phyloP scores from a whole-genome alignment of 2,888 invertebrate species.

The Phyto melanocephala region DNA sequence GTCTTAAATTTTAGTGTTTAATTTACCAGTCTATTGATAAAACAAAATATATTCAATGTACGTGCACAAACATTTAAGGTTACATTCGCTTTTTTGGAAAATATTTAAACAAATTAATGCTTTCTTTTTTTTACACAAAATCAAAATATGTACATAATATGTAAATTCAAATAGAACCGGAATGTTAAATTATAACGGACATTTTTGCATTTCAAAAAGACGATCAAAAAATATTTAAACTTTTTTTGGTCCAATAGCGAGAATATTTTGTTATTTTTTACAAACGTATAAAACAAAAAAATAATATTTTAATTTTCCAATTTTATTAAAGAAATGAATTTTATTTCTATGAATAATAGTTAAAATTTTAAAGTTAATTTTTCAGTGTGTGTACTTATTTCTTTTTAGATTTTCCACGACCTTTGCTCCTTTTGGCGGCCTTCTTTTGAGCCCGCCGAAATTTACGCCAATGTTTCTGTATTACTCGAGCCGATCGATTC shows the following conservation, averaged over 20 bases:
- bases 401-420: conserved; percentile 65
- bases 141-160: conserved; percentile 46
- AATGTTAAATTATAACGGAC: conserved; percentile 46
- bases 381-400: conserved; percentile 28
- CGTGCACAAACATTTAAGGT: conserved; percentile 12
- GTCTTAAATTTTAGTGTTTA: conserved; percentile 8
- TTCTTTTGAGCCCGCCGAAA: conserved; percentile 70
- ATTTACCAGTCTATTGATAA: conserved; percentile 6
- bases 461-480: conserved; percentile 73
- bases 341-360: conserved; percentile 17
- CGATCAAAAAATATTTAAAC: conserved; percentile 58
- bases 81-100: background rate
- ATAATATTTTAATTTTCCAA: background rate
- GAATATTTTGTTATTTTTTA: conserved; percentile 67
- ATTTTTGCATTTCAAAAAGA: conserved; percentile 64
- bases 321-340: conserved; percentile 18
- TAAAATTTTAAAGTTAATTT: background rate
- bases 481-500: conserved; percentile 74
- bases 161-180: background rate
- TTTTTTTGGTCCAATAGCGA: conserved; percentile 66
- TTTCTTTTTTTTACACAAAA: conserved; percentile 62
- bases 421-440: conserved; percentile 67
- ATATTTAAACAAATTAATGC: conserved; percentile 35
- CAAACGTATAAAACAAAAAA: conserved; percentile 65
- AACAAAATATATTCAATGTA: too few species aligned